These are phyloP conservation scores for Chrysolina haemoptera DNA, from an alignment of 2,888 invertebrate genomes.

Conservation along the genomic window DNA sequence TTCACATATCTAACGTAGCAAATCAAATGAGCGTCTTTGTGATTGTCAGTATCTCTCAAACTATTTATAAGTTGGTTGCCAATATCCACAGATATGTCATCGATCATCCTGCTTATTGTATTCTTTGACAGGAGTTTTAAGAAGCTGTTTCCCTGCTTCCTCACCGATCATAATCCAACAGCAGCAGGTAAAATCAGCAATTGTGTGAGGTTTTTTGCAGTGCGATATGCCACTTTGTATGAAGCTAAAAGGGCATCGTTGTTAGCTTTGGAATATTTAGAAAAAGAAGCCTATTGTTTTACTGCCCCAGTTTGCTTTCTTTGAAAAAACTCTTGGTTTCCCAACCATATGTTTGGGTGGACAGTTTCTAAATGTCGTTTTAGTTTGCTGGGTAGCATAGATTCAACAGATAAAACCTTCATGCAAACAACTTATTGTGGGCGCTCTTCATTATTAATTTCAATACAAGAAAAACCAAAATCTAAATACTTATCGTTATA, in stretches of 20 bases:
- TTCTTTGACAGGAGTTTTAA: too few relatives aligned
- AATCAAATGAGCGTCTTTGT: conserved; percentile 41
- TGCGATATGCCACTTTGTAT: conserved; percentile 26
- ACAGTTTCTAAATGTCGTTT: conserved; percentile 21
- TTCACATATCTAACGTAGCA: conserved; percentile 36
- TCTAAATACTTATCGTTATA: neutral
- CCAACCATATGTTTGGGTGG: conserved; percentile 10
- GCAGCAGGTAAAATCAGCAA: conserved; percentile 55
- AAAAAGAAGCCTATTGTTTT: conserved; percentile 35
- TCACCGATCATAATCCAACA: conserved; percentile 53
- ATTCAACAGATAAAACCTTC: conserved; percentile 2
- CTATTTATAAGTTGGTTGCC: conserved; percentile 40
- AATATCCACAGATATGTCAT: conserved; percentile 45
- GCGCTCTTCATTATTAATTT: neutral
- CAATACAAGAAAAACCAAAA: conserved; percentile 25
- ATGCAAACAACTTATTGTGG: conserved; percentile 26
- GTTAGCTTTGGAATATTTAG: neutral
- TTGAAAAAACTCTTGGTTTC: conserved; percentile 17
- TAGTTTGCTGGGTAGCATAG: conserved; percentile 24
- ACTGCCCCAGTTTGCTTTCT: conserved; percentile 33
- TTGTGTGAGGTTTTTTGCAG: conserved; percentile 52
- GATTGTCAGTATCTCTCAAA: conserved; percentile 33
- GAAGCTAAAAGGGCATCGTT: conserved; percentile 15
- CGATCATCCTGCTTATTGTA: conserved; percentile 47
- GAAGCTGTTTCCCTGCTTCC: conserved; percentile 41